Percentiles rank a stretch among this genome's conserved stretches.
phyloP scores from a whole-genome alignment of 2,113 vertebrate species.

The Anguilla rostrata region DNA sequence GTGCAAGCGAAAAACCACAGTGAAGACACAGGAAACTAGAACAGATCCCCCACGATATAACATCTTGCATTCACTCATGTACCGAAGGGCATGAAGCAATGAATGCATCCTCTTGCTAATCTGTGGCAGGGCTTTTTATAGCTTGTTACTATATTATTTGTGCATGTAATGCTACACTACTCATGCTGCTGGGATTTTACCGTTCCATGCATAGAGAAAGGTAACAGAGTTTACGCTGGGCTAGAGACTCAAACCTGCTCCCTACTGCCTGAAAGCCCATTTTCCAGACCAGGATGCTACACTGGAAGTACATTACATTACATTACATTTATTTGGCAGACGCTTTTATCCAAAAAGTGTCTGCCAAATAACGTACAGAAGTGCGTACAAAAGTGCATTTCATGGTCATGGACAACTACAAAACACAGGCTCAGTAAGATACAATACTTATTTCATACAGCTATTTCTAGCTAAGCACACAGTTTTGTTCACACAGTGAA shows the following conservation, averaged over 20 bases:
- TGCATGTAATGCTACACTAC: neutral
- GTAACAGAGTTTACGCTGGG: no score
- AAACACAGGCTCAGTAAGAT: no score
- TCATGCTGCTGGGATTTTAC: no score
- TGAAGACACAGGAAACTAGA: conserved; percentile 18
- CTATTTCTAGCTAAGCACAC: no score
- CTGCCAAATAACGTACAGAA: no score
- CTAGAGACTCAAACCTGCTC: neutral
- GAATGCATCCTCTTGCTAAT: neutral
- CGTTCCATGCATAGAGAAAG: no score
- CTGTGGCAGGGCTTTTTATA: neutral
- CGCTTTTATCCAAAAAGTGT: no score
- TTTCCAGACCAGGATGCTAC: neutral
- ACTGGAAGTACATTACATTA: neutral
- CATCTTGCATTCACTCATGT: neutral
- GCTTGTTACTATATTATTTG: neutral
- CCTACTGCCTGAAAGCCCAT: neutral
- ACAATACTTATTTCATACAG: no score
- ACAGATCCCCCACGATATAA: neutral
- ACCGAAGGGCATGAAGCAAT: neutral
- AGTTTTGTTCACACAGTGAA: no score
- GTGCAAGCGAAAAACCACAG: conserved; percentile 40
- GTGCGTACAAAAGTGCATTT: no score
- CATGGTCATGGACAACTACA: no score
- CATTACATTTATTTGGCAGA: no score